phyloP scores from a whole-genome alignment of 2,888 invertebrate species.

The Nomada fucata region DNA sequence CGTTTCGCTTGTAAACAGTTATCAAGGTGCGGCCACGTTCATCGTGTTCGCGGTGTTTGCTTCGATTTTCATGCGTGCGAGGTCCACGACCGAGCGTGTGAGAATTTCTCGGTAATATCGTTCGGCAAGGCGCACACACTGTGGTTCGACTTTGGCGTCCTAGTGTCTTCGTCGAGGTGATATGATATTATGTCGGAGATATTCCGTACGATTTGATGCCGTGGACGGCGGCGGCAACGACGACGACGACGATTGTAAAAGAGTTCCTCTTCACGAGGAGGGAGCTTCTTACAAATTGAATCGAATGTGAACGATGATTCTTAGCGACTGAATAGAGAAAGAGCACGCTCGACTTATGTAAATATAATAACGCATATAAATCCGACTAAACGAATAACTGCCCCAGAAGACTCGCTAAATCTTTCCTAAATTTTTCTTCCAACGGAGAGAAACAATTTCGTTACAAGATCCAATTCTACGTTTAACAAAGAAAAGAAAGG shows the following conservation, averaged over 20 bases:
- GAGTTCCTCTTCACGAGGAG: not conserved
- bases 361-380: conserved; percentile 22
- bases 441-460: not conserved
- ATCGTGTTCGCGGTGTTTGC: conserved; percentile 49
- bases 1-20: conserved; percentile 47
- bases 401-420: conserved; percentile 13
- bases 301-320: conserved; percentile 15
- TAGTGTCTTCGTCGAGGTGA: conserved; percentile 19
- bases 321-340: not conserved
- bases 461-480: not conserved
- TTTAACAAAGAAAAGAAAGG: not conserved
- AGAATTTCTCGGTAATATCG: conserved; percentile 41
- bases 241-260: not conserved
- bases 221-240: conserved; percentile 55
- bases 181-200: conserved; percentile 54
- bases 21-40: conserved; percentile 60
- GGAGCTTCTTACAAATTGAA: not conserved
- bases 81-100: conserved; percentile 54
- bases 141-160: conserved; percentile 25
- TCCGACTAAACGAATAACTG: conserved; percentile 27
- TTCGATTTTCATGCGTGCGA: conserved; percentile 64
- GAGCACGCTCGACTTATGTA: conserved; percentile 16
- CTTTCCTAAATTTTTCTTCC: not conserved
- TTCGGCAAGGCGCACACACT: conserved; percentile 17
- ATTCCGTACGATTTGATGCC: conserved; percentile 42